Percentiles rank a stretch among this genome's conserved stretches.
Conservation (phyloP, 1,140 invertebrate species). For the Cydia pomonella region DNA sequence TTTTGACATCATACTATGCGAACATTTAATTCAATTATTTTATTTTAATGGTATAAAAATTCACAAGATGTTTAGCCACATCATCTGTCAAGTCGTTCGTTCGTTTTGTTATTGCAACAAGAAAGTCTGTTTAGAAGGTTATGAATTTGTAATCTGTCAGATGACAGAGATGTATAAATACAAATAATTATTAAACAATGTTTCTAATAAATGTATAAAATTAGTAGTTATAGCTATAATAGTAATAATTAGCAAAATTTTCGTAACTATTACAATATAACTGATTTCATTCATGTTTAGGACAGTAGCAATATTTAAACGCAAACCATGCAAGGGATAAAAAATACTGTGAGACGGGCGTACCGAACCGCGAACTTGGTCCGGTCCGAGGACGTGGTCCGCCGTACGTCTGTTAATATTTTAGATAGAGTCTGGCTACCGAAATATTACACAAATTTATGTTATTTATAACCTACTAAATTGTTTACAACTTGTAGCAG, state of each 20-base stretch:
- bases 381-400: no score
- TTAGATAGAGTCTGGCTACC: no score
- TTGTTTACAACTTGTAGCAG: no score
- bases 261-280: no score
- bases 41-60: slow-evolving; percentile 50
- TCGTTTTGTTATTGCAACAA: slow-evolving; percentile 42
- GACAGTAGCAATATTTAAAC: neutral
- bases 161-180: neutral
- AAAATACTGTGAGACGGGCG: no score
- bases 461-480: no score
- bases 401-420: no score
- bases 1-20: slow-evolving; percentile 68
- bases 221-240: no score
- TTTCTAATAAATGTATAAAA: no score
- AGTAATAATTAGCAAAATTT: no score
- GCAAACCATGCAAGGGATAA: neutral
- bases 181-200: neutral
- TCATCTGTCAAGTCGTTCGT: slow-evolving; percentile 73
- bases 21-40: slow-evolving; percentile 58
- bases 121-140: slow-evolving; percentile 1
- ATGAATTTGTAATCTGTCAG: neutral
- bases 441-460: no score
- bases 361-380: no score
- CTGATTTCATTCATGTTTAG: neutral
- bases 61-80: slow-evolving; percentile 73